A percentile compares a stretch with the other conserved stretches of the same genome.
These are phyloP conservation scores for Channallabes apus DNA, from an alignment of 2,797 vertebrate genomes.

Conservation along the genomic window DNA sequence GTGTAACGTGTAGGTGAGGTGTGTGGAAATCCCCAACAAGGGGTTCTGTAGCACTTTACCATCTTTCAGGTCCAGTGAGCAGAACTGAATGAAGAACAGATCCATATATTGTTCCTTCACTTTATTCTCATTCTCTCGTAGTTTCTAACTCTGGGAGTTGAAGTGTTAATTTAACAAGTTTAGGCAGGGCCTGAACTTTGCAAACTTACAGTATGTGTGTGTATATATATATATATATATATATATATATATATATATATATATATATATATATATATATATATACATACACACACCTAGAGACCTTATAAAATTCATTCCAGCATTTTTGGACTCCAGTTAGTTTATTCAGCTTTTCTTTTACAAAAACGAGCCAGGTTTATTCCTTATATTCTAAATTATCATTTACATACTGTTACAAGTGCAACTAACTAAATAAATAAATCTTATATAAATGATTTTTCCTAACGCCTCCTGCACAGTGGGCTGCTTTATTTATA, in stretches of 20 bases:
- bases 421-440: constrained; percentile 5
- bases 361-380: constrained; percentile 9
- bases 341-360: constrained; percentile 33
- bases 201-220: too few species aligned
- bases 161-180: constrained; percentile 24
- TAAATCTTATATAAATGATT: not conserved
- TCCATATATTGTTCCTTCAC: constrained; percentile 3
- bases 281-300: not conserved
- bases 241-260: not conserved
- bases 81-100: constrained; percentile 72
- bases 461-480: constrained; percentile 42
- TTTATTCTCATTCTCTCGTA: not conserved
- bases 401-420: constrained; percentile 21
- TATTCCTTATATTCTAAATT: not conserved
- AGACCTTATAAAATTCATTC: not conserved
- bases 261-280: not conserved
- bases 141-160: not conserved
- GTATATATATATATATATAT: too few species aligned
- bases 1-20: not conserved
- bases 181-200: constrained; percentile 62
- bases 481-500: constrained; percentile 75
- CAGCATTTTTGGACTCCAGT: not conserved
- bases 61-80: constrained; percentile 50
- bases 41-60: constrained; percentile 45
- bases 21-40: constrained; percentile 62